Evolutionary conservation across 1,140 invertebrate genomes (phyloP).

Genomic region (Diorhabda sublineata): DNA sequence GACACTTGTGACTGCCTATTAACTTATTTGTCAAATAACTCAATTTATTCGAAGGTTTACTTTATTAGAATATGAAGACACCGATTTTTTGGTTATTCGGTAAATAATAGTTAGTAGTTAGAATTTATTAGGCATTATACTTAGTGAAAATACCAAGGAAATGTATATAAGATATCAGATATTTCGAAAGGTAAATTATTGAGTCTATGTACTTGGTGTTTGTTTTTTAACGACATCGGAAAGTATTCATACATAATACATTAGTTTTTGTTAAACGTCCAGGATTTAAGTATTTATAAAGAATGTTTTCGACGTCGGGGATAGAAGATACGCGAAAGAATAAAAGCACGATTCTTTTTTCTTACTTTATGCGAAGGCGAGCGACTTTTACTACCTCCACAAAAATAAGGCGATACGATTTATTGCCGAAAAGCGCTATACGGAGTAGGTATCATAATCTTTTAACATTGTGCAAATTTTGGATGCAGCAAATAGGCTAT

Average conservation of each 20-base stretch:
- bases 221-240: no score
- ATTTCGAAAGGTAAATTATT: no score
- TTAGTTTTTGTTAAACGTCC: constrained; percentile 1
- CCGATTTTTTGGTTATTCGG: no score
- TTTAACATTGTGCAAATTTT: neutral
- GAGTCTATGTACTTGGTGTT: no score
- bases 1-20: no score
- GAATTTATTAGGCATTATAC: no score
- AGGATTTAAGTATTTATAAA: constrained; percentile 3
- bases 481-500: neutral
- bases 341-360: neutral
- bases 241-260: neutral
- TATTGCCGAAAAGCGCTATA: neutral
- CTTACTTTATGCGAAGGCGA: neutral
- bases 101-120: no score
- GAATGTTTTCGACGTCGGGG: neutral
- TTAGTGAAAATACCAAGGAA: no score
- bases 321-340: neutral
- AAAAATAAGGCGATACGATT: constrained; percentile 2
- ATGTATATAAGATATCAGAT: no score
- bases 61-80: no score
- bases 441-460: neutral
- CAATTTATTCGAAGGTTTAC: no score
- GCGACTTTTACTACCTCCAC: neutral
- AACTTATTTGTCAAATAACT: no score